A percentile compares a stretch with the other conserved stretches of the same genome.
phyloP scores from a whole-genome alignment of 2,797 vertebrate species.

The Pampus argenteus region DNA sequence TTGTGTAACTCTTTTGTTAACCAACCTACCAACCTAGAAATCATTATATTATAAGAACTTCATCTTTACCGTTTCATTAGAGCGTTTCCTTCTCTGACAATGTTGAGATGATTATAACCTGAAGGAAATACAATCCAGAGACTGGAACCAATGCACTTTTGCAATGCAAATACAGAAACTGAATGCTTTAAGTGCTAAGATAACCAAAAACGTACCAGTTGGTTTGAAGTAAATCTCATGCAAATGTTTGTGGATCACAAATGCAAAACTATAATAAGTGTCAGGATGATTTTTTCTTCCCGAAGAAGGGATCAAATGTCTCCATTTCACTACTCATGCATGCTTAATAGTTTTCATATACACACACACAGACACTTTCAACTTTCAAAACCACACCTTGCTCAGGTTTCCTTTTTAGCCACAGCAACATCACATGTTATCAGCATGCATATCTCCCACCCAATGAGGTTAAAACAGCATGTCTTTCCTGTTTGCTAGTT shows the following conservation, averaged over 20 bases:
- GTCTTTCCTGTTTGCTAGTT: too few species aligned
- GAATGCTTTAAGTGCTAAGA: not conserved
- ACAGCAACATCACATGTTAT: too few species aligned
- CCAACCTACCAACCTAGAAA: slow-evolving; percentile 12
- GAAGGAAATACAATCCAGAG: not conserved
- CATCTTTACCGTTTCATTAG: not conserved
- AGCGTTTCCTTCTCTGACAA: not conserved
- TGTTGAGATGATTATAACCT: not conserved
- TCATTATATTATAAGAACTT: not conserved
- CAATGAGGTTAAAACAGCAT: not conserved
- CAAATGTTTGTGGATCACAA: slow-evolving; percentile 8
- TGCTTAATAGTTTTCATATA: not conserved
- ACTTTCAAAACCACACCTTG: not conserved
- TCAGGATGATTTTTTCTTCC: not conserved
- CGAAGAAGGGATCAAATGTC: not conserved
- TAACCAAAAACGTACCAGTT: not conserved
- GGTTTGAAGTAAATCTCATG: not conserved
- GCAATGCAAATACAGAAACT: not conserved
- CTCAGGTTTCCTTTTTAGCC: not conserved
- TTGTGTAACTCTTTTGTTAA: slow-evolving; percentile 31
- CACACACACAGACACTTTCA: not conserved
- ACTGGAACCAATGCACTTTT: not conserved
- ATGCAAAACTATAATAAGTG: not conserved
- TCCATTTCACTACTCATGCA: not conserved
- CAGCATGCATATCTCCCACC: too few species aligned